Evolutionary conservation across 2,113 vertebrate species (phyloP).

Genomic region (Felis chaus): DNA sequence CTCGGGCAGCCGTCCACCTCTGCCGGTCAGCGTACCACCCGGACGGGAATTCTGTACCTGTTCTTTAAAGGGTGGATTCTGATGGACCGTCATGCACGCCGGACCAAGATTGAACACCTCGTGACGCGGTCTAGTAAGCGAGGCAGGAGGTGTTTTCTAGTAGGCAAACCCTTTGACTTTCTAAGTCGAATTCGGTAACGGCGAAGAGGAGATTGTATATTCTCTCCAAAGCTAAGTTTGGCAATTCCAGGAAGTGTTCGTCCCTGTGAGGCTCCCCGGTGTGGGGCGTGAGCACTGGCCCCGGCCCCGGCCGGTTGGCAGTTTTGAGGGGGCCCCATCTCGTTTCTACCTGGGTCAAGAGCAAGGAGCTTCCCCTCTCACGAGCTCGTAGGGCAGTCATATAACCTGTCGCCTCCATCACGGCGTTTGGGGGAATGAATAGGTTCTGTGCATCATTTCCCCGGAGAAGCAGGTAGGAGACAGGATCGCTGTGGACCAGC

Average conservation of each 20-base stretch:
- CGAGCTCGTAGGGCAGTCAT: rapidly evolving
- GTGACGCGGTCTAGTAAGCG: too few species aligned
- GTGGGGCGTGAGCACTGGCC: too few species aligned
- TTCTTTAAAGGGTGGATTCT: not conserved
- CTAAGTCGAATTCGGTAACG: not conserved
- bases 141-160: not conserved
- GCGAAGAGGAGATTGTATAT: not conserved
- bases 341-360: not conserved
- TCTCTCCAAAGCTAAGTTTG: not conserved
- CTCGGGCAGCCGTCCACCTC: not conserved
- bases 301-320: rapidly evolving
- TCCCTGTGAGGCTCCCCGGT: rapidly evolving
- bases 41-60: not conserved
- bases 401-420: rapidly evolving
- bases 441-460: not conserved
- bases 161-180: not conserved
- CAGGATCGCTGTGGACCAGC: too few species aligned
- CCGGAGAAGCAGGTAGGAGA: not conserved
- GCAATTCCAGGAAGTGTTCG: not conserved
- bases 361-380: not conserved
- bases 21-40: rapidly evolving
- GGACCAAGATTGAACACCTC: too few species aligned
- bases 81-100: rapidly evolving
- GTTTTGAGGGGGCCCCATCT: rapidly evolving
- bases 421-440: not conserved